Percentiles rank a stretch among this genome's conserved stretches.
These are phyloP conservation scores for Seriola dumerili DNA, from an alignment of 2,113 vertebrate genomes.

Conservation along the genomic window DNA sequence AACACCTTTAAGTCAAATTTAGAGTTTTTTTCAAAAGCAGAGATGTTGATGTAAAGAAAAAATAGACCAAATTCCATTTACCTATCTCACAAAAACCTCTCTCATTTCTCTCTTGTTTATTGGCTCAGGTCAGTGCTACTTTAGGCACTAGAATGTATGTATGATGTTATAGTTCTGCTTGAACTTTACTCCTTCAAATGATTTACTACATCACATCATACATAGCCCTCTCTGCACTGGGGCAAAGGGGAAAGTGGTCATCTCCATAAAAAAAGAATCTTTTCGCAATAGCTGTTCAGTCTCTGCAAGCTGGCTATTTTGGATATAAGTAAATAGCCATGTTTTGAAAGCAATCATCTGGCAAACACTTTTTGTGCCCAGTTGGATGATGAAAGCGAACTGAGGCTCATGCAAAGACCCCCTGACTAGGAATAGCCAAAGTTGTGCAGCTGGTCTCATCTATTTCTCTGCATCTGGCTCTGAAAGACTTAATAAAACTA, in stretches of 20 bases:
- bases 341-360: constrained; percentile 61
- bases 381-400: constrained; percentile 31
- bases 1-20: not conserved
- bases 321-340: constrained; percentile 46
- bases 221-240: not conserved
- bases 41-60: not conserved
- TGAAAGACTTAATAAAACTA: not conserved
- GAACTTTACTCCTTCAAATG: constrained; percentile 43
- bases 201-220: constrained; percentile 50
- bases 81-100: not conserved
- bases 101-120: not conserved
- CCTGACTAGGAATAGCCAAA: not conserved
- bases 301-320: constrained; percentile 44
- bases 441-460: not conserved
- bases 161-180: constrained; percentile 50
- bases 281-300: constrained; percentile 33
- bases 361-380: constrained; percentile 31
- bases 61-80: not conserved
- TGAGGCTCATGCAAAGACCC: not conserved
- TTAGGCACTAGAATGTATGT: not conserved
- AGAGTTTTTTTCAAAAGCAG: not conserved
- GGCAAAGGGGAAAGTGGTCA: constrained; percentile 1
- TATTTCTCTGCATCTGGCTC: constrained; percentile 16
- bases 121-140: not conserved
- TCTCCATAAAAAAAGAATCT: not conserved